Evolutionary conservation across 1,140 invertebrate genomes (phyloP), one percentile per base, ranked within the genome.

Genomic region (Bicyclus anynana): DNA sequence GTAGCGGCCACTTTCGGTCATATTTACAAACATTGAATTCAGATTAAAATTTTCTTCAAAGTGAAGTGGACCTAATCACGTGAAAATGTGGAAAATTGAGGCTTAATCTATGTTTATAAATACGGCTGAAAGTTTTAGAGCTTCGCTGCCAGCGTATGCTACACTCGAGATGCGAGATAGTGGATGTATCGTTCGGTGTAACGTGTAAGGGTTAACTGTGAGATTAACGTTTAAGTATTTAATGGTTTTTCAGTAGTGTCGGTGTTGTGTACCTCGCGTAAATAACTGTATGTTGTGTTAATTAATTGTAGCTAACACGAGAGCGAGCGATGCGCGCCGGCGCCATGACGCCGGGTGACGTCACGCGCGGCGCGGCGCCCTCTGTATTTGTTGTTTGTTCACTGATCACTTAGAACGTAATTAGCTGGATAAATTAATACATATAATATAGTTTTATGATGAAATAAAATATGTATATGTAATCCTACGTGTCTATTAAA

Each of bases 401-500:
- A 84, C 79, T 64, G 73, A 74, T 84, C 80, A 86, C 83, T 71
- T 81, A 84, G 80, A 65, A 72, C 76, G 83, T 80, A 77, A 73
- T 69, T 85, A 85, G 80, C 74, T 77, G 77, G 77, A 68, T 84
- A 84, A 79, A 81, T 78, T 84, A 81, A 76, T 78, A 73, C 78
- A 80, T 81, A 83, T 84, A 82, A 80, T 86, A 86, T 86, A 84
- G 80, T 86, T 84, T 84, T 86, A 86, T 86, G 80, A 81, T 77
- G 77, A 80, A 69, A 82, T 80, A 72, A 74, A 83, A 77, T 86
- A 84, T 84, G 79, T 84, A 84, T 81, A 83, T 86, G 83, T 86
- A 86, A 86, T 81, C 80, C 83, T 86, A 86, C 83, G 81, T 84
- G 83, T 86, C 80, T 86, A 86, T 86, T 86, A 86, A 86, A 86